Percentiles rank a stretch among this genome's conserved stretches.
phyloP scores from a whole-genome alignment of 2,797 vertebrate genomes.

The Taenioides sp. region DNA sequence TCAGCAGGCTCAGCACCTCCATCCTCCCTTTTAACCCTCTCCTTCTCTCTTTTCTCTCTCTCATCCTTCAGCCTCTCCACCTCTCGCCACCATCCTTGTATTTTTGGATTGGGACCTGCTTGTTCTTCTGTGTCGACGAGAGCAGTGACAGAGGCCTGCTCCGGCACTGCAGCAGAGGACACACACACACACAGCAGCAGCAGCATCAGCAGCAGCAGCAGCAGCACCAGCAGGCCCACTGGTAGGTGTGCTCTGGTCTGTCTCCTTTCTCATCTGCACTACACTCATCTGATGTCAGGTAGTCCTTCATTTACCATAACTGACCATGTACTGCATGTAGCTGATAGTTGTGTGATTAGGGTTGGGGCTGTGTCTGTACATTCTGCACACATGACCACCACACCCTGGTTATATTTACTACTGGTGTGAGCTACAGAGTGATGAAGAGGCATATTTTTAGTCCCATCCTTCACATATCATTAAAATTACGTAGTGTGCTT shows the following conservation, averaged over 20 bases:
- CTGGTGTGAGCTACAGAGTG: constrained; percentile 30
- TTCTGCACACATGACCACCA: constrained; percentile 60
- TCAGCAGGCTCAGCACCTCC: constrained; percentile 69
- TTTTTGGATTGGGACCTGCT: constrained; percentile 33
- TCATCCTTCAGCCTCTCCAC: constrained; percentile 51
- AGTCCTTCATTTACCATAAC: constrained; percentile 72
- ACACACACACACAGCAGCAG: constrained; percentile 35
- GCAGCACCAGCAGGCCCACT: constrained; percentile 49
- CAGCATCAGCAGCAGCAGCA: constrained; percentile 37
- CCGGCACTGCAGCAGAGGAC: constrained; percentile 66
- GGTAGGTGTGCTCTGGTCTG: constrained; percentile 75
- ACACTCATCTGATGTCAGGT: constrained; percentile 53
- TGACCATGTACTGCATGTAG: constrained; percentile 31
- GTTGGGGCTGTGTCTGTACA: constrained; percentile 36
- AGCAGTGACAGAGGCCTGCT: constrained; percentile 39
- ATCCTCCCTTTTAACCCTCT: constrained; percentile 66
- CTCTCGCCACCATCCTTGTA: constrained; percentile 46
- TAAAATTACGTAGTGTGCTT: constrained; percentile 11
- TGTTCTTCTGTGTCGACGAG: constrained; percentile 26
- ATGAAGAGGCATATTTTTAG: constrained; percentile 45
- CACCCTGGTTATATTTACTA: constrained; percentile 62
- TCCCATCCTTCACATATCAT: constrained; percentile 16
- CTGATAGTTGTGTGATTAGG: constrained; percentile 32
- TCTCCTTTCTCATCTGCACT: constrained; percentile 55
- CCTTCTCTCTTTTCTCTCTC: constrained; percentile 57